Percentiles rank a stretch among this genome's conserved stretches.
Evolutionary conservation across 2,113 vertebrate species (phyloP).

Genomic region (Dolichallabes microphthalmus): DNA sequence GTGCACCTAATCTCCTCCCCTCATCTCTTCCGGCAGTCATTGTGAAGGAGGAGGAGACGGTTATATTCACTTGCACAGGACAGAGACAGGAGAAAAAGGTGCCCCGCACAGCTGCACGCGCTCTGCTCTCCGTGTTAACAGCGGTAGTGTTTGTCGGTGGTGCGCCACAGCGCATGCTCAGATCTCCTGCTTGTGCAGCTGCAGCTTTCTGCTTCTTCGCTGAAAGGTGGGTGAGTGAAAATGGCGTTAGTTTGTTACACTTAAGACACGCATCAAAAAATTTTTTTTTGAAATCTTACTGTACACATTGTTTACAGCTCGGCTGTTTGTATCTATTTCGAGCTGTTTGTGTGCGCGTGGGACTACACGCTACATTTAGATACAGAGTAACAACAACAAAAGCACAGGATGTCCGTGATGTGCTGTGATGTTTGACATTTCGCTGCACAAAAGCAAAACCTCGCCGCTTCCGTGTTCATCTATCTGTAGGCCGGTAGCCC

Average conservation of each 20-base stretch:
- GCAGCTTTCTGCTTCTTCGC: conserved; percentile 53
- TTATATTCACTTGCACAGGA: not conserved
- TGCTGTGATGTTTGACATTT: conserved; percentile 36
- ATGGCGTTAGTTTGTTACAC: not conserved
- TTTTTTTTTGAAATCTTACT: not conserved
- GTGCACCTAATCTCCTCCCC: not conserved
- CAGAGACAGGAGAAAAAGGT: not conserved
- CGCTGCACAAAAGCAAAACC: not conserved
- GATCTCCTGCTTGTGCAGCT: conserved; percentile 61
- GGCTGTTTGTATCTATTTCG: not conserved
- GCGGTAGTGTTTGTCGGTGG: not conserved
- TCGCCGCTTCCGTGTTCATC: not conserved
- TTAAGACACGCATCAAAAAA: not conserved
- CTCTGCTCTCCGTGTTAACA: not conserved
- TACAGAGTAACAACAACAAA: not conserved
- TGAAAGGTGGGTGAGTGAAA: conserved; percentile 68
- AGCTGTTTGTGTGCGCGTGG: not conserved
- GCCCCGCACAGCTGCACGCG: not conserved
- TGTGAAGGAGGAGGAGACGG: not conserved
- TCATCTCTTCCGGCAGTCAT: not conserved
- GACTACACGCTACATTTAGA: not conserved
- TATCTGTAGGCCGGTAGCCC: not conserved
- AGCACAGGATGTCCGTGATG: not conserved
- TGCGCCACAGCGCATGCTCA: conserved; percentile 65
- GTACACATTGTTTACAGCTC: not conserved